Percentiles rank a stretch among this genome's conserved stretches.
Evolutionary conservation across 1,140 invertebrate genomes (phyloP).

Genomic region (Lepidurus arcticus): DNA sequence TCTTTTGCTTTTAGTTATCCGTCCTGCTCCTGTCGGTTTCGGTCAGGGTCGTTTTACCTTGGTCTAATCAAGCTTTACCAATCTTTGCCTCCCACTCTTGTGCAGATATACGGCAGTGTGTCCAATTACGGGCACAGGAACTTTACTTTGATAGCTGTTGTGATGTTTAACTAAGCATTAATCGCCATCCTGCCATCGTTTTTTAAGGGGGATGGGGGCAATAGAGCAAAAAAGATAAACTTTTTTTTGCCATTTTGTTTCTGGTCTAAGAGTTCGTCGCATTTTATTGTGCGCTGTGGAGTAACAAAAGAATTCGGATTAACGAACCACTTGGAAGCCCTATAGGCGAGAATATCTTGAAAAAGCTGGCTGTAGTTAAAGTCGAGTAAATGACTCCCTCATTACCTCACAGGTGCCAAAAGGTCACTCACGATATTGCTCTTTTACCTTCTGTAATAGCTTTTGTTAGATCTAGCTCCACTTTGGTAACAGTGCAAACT

Average conservation of each 20-base stretch:
- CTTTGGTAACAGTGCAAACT: not conserved
- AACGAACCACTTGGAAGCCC: slow-evolving; percentile 6
- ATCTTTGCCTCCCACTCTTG: not conserved
- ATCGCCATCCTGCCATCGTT: not conserved
- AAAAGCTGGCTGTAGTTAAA: not conserved
- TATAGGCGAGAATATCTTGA: not conserved
- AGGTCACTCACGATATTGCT: slow-evolving; percentile 21
- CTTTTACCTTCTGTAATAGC: slow-evolving; percentile 12
- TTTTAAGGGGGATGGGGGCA: too few relatives aligned
- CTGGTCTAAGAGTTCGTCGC: not conserved
- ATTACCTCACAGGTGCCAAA: slow-evolving; percentile 3
- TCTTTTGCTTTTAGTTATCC: not conserved
- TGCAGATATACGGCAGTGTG: not conserved
- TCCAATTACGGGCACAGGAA: not conserved
- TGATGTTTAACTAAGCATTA: not conserved
- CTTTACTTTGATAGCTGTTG: not conserved
- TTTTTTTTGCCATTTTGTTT: not conserved
- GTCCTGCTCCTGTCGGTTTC: not conserved
- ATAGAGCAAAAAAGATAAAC: not conserved
- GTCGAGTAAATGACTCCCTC: not conserved
- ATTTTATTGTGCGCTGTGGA: not conserved
- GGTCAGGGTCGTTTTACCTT: not conserved
- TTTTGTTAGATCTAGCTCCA: slow-evolving; percentile 7
- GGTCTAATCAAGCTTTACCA: not conserved
- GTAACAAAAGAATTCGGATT: not conserved